Evolutionary conservation across 1,140 invertebrate species (phyloP).

Genomic region (Penaeus indicus): DNA sequence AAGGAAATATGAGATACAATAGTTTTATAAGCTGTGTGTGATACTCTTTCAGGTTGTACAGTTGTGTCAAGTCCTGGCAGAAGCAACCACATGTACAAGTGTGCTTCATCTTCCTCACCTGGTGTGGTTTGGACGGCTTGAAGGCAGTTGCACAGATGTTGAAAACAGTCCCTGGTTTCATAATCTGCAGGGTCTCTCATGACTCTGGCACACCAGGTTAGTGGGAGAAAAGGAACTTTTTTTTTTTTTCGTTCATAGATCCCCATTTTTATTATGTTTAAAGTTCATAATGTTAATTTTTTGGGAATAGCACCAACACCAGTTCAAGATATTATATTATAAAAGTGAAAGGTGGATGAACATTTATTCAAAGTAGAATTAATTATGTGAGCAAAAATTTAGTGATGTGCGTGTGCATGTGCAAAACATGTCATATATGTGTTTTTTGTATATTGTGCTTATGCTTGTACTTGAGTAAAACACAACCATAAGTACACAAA

Average conservation of each 20-base stretch:
- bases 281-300: not conserved
- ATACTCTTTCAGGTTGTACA: constrained; percentile 54
- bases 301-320: not conserved
- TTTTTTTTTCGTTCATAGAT: not conserved
- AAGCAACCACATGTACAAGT: constrained; percentile 72
- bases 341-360: too few species aligned
- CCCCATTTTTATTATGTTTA: too few species aligned
- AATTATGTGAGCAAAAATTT: too few species aligned
- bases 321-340: too few species aligned
- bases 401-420: too few species aligned
- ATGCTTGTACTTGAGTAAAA: too few species aligned
- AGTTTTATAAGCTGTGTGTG: too few species aligned
- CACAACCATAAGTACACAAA: not conserved
- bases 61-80: constrained; percentile 62
- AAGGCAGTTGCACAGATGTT: constrained; percentile 68
- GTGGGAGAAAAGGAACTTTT: too few species aligned
- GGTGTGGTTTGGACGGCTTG: constrained; percentile 74
- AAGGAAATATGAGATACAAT: too few species aligned
- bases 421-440: too few species aligned
- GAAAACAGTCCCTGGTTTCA: constrained; percentile 72
- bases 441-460: too few species aligned
- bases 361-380: too few species aligned
- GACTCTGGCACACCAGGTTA: constrained; percentile 65
- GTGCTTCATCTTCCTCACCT: constrained; percentile 75
- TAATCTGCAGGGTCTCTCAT: constrained; percentile 71